Conservation (phyloP, 2,113 vertebrate genomes). For the Heliornis fulica region DNA sequence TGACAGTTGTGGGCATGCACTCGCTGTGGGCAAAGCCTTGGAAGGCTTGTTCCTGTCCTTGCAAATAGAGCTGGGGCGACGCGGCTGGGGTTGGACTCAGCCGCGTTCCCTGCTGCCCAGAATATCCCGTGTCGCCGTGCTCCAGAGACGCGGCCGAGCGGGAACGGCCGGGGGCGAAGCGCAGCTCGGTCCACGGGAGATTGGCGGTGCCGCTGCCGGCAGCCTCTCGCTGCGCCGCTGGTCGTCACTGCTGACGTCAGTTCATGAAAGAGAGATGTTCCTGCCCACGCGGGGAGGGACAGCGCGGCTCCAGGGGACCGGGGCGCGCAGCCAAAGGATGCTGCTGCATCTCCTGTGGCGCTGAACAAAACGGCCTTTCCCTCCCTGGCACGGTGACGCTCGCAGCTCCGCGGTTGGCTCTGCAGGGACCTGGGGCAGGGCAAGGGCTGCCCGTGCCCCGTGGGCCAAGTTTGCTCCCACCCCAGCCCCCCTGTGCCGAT, state of each 20-base stretch:
- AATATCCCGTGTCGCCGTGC: background rate
- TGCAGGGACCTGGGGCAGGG: background rate
- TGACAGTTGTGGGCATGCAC: background rate
- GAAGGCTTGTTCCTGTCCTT: background rate
- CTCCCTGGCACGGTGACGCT: rapidly evolving
- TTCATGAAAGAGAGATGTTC: rapidly evolving
- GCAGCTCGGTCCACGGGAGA: background rate
- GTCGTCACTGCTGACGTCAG: background rate
- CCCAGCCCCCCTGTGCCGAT: too few relatives aligned
- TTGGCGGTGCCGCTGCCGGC: background rate
- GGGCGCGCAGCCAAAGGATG: rapidly evolving
- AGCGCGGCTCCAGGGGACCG: rapidly evolving
- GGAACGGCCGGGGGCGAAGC: background rate
- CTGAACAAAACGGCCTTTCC: too few relatives aligned
- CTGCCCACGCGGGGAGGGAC: background rate
- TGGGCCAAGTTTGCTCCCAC: too few relatives aligned
- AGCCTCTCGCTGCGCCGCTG: rapidly evolving
- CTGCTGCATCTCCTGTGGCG: rapidly evolving
- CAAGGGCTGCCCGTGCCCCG: background rate
- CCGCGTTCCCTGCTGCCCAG: background rate
- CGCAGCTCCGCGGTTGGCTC: background rate
- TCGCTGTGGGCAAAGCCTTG: background rate
- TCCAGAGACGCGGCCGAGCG: background rate
- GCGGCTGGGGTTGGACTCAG: background rate
- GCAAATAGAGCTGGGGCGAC: background rate